A percentile compares a stretch with the other conserved stretches of the same genome.
Conservation (phyloP, 2,113 vertebrate genomes). For the Ariopsis seemanni region DNA sequence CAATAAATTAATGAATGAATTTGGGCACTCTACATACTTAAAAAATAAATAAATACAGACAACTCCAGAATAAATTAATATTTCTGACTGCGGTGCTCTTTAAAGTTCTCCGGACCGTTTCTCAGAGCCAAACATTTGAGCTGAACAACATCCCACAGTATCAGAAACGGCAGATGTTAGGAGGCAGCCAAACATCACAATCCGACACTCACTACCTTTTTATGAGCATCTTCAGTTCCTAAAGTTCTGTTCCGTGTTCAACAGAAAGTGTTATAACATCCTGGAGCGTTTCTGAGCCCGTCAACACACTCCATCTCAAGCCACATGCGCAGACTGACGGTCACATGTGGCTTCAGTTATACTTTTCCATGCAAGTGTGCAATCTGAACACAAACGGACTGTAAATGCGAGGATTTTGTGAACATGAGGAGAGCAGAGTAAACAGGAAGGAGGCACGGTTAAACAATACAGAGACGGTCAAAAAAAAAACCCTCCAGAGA, state of each 20-base stretch:
- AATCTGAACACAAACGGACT: not conserved
- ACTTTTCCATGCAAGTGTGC: not conserved
- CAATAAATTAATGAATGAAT: not conserved
- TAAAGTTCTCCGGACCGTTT: not conserved
- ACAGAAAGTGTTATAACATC: not conserved
- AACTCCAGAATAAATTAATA: not conserved
- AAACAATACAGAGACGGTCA: not conserved
- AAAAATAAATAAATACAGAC: not conserved
- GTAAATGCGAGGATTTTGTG: not conserved
- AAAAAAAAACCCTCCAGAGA: not conserved
- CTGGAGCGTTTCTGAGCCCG: not conserved
- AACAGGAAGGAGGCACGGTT: conserved; percentile 14
- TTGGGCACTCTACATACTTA: not conserved
- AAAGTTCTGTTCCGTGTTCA: not conserved
- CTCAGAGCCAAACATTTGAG: not conserved
- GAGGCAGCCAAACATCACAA: not conserved
- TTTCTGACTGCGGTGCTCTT: not conserved
- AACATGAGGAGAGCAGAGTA: not conserved
- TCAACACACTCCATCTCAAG: not conserved
- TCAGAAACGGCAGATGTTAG: not conserved
- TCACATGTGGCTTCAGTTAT: not conserved
- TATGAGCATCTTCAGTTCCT: not conserved
- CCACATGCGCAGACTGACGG: too few relatives aligned
- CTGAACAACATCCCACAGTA: not conserved
- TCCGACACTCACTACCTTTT: not conserved